Evolutionary conservation across 2,888 invertebrate genomes (phyloP).

Genomic region (Campoplex nolae): DNA sequence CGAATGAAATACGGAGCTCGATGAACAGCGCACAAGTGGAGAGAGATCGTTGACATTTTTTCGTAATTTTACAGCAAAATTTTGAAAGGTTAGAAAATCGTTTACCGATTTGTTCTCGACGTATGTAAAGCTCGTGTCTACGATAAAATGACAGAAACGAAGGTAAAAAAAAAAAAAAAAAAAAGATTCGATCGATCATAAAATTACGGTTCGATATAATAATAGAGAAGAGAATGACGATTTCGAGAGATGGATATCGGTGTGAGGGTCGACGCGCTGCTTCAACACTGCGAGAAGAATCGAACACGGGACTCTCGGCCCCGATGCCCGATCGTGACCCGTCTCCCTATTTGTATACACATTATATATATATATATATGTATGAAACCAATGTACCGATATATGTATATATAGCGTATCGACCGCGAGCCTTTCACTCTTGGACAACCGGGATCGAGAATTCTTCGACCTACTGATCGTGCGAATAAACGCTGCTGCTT

Average conservation of each 20-base stretch:
- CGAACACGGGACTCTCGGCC: conserved; percentile 58
- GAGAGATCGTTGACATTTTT: no score
- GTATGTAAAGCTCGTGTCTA: neutral
- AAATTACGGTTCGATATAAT: neutral
- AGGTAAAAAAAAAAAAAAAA: neutral
- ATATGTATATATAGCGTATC: conserved; percentile 2
- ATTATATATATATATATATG: conserved; percentile 22
- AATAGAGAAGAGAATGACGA: conserved; percentile 27
- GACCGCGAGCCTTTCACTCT: conserved; percentile 66
- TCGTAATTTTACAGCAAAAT: neutral
- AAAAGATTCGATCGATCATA: neutral
- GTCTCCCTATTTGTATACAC: conserved; percentile 35
- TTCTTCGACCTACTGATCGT: conserved; percentile 67
- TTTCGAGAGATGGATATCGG: conserved; percentile 63
- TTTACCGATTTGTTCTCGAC: neutral
- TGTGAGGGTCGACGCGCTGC: conserved; percentile 60
- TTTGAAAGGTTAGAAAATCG: neutral
- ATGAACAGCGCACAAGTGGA: no score
- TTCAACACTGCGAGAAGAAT: conserved; percentile 54
- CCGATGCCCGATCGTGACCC: conserved; percentile 67
- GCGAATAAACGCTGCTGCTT: conserved; percentile 20
- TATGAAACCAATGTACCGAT: neutral
- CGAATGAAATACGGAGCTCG: neutral
- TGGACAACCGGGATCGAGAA: conserved; percentile 67
- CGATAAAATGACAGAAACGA: neutral